These are phyloP conservation scores for Mesaphorura yosii DNA, from an alignment of 1,140 invertebrate species.

Conservation along the genomic window DNA sequence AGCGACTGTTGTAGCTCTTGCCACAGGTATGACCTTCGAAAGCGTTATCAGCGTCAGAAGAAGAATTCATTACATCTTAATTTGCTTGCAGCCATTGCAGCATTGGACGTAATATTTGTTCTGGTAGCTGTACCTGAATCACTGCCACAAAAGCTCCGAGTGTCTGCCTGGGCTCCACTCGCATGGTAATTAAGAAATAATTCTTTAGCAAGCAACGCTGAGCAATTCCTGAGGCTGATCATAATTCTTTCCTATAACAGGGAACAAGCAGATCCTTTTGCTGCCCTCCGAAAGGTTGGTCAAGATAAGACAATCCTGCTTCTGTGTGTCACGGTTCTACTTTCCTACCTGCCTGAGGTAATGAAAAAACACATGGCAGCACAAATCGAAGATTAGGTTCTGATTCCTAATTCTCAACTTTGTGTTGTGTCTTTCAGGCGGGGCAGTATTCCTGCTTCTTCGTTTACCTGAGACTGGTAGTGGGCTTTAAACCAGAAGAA, in stretches of 20 bases:
- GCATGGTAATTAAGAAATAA: constrained; percentile 59
- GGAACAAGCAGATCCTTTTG: constrained; percentile 95
- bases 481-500: constrained; percentile 88
- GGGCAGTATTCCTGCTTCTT: constrained; percentile 99
- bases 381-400: neutral
- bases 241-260: constrained; percentile 36
- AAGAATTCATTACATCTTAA: neutral
- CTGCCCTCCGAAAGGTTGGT: constrained; percentile 81
- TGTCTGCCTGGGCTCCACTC: constrained; percentile 65
- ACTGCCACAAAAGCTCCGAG: constrained; percentile 80
- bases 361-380: neutral
- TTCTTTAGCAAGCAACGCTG: too few species aligned
- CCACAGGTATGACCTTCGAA: constrained; percentile 50
- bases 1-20: constrained; percentile 87
- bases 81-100: constrained; percentile 25
- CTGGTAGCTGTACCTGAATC: constrained; percentile 95
- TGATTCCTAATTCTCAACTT: neutral
- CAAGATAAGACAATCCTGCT: constrained; percentile 92
- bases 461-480: constrained; percentile 95
- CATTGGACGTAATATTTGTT: constrained; percentile 93
- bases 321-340: constrained; percentile 91
- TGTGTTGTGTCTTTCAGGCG: constrained; percentile 37
- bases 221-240: too few species aligned
- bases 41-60: neutral
- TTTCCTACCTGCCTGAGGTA: constrained; percentile 91